Evolutionary conservation across 2,888 invertebrate species (phyloP), one percentile per base, ranked within the genome.

Genomic region (Tethea ocularis): DNA sequence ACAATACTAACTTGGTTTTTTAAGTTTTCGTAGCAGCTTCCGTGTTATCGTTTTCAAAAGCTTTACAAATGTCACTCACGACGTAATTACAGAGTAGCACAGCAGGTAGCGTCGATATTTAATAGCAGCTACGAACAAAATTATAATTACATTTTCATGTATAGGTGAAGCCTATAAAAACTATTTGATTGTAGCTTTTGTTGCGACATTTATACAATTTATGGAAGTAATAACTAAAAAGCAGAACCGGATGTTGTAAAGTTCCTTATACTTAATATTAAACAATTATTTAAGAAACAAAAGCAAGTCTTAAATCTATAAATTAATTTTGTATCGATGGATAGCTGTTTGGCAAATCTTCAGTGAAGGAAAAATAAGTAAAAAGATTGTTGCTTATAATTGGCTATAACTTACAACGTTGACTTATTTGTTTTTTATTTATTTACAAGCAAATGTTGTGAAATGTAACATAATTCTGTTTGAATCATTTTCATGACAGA

Each of bases 41-140:
- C 92, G 92, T 87, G 92, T 92, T 92, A 91, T 93, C 92, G 91
- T 86, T 92, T 91, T 87, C 89, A 91, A 93, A 86, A 83, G 91
- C 83, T 88, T 87, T 84, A 79, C 78, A 85, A 90, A 90, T 86
- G 88, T 91, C 87, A 89, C 86, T 89, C 87, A 81, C 78, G 75
- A 84, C 85, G 87, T 93, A 93, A 93, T 93, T 93, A 92, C 85
- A 89, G 88, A 83, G 88, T 83, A 74, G 78, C 88, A 57, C 88
- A 89, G 91, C 92, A 91, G 91, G 92, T 91, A 86, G 86, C 87
- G 80, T 57, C 71, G 71, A 69, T 69, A 72, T 81, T 53, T 79
- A 79, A 82, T 78, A 79, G 82, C 84, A 75, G 80, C 78, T 76
- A 69, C 72, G 80, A 82, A 86, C 80, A 70, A 80, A 84, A 73